Base-by-base conservation (phyloP, 2,888 invertebrate species). In the Chorisops tibialis region DNA sequence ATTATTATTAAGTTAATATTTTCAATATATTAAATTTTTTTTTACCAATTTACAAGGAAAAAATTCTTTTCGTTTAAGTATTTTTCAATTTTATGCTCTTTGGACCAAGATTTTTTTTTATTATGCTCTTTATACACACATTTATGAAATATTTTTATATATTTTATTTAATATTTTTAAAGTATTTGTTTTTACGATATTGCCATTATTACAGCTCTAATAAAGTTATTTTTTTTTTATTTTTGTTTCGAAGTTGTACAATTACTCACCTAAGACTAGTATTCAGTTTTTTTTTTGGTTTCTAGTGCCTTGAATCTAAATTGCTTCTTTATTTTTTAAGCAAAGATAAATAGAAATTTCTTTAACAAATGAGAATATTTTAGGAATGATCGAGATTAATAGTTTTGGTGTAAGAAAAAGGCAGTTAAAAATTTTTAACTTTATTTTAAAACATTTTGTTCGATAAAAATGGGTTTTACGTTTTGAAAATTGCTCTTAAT, bases 31-130 rank as follows among this genome's bases (percentile, higher is more conserved):
- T n/a, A n/a, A 39, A 22, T 21, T 45, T 30, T 35, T 56, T 56
- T 43, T 56, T 30, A 56, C 16, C 43, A 56, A 56, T 56, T 56
- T 56, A 56, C 56, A 56, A 56, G 45, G 24, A 56, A 45, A 9
- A 12, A 18, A 30, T 30, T 16, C 16, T 22, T 21, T 21, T 19
- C 19, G 9, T 21, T 59, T 59, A 14, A 14, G 41, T 16, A 60
- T 54, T 63, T 60, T 61, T 59, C 61, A 64, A 63, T 63, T 63
- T 62, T 61, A 62, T 63, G 63, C 62, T 63, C 61, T 65, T 49
- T 63, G 60, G 61, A 60, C 61, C 60, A 59, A 59, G 48, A 48
- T 47, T 48, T 38, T 48, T 35, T 24, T 52, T 59, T 45, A 45
- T 58, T 41, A 50, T 56, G 49, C 9, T 50, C 47, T 41, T 41